Base-by-base conservation (phyloP, 1,140 invertebrate genomes). In the Sycophila sp. region DNA sequence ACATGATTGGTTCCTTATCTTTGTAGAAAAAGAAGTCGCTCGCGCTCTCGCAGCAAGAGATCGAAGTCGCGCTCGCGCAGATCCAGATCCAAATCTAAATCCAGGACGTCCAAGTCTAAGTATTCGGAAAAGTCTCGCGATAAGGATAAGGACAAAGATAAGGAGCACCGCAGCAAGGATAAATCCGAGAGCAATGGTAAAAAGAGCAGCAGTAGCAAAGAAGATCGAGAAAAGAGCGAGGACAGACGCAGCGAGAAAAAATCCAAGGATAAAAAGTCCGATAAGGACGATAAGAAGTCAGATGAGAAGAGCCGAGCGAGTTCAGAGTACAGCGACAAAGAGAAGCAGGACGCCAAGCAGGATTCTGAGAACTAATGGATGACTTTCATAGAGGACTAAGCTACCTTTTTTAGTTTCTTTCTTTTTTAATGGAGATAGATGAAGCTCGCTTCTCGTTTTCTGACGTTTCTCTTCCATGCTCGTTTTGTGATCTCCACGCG, bases 1-100 rank as follows among this genome's bases (percentile, higher is more conserved):
- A 38, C 26, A 28, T 53, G 26, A 7, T 40, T 65, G 28, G 45
- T 40, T 19, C 60, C 24, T 32, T 58, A 6, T 34, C 22, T 58
- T 71, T 71, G 6, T 0, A 78, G 83, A n/a, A 78, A 84, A 17
- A 79, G 81, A 13, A 85, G 84, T 36, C 84, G 83, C 1, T 86
- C 86, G 4, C 82, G 80, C 26, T 89, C 88, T 6, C 87, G 87
- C 3, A 87, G 86, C 22, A 89, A 87, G 78, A 86, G 88, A 36
- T 87, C 84, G 5, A 81, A 80, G 69, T 85, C 84, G 0, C 77
- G 82, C 42, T 80, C 85, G 0, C 77, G 82, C 34, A 76, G 81
- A 4, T 85, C 84, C 0, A 79, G 82, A 55, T 86, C 85, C 0
- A 87, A 87, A 49, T 87, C 85, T 0, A 86, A 86, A 40, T 82